Evolutionary conservation across 2,888 invertebrate species (phyloP).

Genomic region (Chironomus riparius): DNA sequence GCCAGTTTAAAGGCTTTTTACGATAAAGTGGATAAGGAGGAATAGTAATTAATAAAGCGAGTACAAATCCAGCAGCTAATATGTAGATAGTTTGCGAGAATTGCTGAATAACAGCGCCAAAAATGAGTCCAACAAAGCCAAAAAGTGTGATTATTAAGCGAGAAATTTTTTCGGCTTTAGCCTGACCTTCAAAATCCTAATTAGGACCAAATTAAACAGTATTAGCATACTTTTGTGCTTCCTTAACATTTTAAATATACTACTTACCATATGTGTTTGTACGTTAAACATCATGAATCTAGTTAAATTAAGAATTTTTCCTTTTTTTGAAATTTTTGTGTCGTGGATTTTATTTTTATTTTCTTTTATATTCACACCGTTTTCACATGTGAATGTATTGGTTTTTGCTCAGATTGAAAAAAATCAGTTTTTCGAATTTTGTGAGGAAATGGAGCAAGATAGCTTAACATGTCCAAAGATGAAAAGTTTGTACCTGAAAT

Average conservation of each 20-base stretch:
- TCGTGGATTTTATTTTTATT: background rate
- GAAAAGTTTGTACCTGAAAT: too few relatives aligned
- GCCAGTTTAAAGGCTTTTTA: constrained; percentile 81
- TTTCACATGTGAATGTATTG: too few relatives aligned
- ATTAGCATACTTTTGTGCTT: background rate
- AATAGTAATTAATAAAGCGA: constrained; percentile 78
- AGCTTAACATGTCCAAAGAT: too few relatives aligned
- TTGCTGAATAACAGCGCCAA: constrained; percentile 91
- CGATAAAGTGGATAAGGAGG: constrained; percentile 97
- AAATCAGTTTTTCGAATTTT: too few relatives aligned
- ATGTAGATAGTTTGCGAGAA: constrained; percentile 94
- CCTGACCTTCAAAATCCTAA: constrained; percentile 85
- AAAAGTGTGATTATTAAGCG: constrained; percentile 83
- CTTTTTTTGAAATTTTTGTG: background rate
- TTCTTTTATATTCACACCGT: too few relatives aligned
- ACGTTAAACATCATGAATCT: constrained; percentile 37
- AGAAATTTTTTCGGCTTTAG: constrained; percentile 79
- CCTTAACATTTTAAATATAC: background rate
- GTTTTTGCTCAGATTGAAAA: too few relatives aligned
- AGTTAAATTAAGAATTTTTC: background rate
- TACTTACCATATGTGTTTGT: constrained; percentile 42
- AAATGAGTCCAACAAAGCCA: constrained; percentile 81
- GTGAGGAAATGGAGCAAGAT: too few relatives aligned
- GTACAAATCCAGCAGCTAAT: constrained; percentile 78
- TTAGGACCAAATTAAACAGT: constrained; percentile 29